Evolutionary conservation across 2,797 vertebrate genomes (phyloP).

Genomic region (Hippopotamyrus pictus): DNA sequence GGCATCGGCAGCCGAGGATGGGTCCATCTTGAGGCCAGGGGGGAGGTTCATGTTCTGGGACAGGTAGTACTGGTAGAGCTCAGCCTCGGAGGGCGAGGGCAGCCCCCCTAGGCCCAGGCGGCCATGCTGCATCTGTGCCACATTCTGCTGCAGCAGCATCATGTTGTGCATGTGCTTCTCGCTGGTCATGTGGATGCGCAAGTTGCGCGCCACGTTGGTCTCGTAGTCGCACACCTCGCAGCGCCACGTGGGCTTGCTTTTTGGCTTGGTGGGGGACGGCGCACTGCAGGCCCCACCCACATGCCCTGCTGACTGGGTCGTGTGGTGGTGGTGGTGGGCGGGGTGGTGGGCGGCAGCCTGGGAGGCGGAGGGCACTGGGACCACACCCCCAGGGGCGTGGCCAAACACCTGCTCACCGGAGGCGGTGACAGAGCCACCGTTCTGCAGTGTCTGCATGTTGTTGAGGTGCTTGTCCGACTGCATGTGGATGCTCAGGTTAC

Average conservation of each 20-base stretch:
- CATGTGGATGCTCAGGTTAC: slow-evolving; percentile 99
- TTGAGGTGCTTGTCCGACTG: slow-evolving; percentile 99
- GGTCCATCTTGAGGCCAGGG: slow-evolving; percentile 85
- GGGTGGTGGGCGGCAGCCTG: slow-evolving; percentile 69
- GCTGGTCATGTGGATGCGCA: slow-evolving; percentile 99
- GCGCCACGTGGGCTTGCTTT: slow-evolving; percentile 96
- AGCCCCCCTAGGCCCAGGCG: slow-evolving; percentile 84
- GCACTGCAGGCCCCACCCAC: slow-evolving; percentile 81
- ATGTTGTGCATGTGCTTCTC: slow-evolving; percentile 99
- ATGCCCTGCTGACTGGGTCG: slow-evolving; percentile 71
- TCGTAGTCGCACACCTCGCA: slow-evolving; percentile 99
- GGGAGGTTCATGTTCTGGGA: slow-evolving; percentile 94
- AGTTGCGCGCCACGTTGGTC: slow-evolving; percentile 95
- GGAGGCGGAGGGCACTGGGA: slow-evolving; percentile 68
- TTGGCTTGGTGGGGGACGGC: slow-evolving; percentile 95
- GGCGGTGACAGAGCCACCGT: slow-evolving; percentile 74
- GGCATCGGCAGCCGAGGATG: slow-evolving; percentile 68
- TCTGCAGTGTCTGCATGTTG: slow-evolving; percentile 99
- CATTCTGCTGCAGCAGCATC: slow-evolving; percentile 98
- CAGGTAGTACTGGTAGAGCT: slow-evolving; percentile 99
- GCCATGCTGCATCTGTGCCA: slow-evolving; percentile 89
- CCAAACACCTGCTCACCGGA: slow-evolving; percentile 86
- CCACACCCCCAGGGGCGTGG: slow-evolving; percentile 77
- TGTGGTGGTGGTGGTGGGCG: slow-evolving; percentile 60
- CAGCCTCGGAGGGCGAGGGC: slow-evolving; percentile 87